Evolutionary conservation across 1,140 invertebrate genomes (phyloP).

Genomic region (Platyscapa corneri): DNA sequence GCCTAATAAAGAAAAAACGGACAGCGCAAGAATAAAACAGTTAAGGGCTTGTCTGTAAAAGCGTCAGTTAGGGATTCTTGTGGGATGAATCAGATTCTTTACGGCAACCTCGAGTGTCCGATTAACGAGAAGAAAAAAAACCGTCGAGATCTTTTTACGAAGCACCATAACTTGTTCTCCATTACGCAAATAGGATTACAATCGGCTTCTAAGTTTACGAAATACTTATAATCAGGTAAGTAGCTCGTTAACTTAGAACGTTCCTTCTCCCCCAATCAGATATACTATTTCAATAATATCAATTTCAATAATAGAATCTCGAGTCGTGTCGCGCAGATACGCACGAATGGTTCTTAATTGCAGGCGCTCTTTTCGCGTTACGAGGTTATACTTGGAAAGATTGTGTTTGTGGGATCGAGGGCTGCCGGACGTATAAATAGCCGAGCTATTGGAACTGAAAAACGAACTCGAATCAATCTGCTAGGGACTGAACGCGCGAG

Average conservation of each 20-base stretch:
- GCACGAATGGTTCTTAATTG: neutral
- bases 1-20: too few relatives aligned
- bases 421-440: too few relatives aligned
- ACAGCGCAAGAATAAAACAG: too few relatives aligned
- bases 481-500: too few relatives aligned
- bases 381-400: too few relatives aligned
- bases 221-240: neutral
- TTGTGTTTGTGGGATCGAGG: too few relatives aligned
- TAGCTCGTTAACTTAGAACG: neutral
- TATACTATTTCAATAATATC: neutral
- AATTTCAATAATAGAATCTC: constrained; percentile 5
- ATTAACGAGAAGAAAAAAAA: constrained; percentile 17
- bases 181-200: constrained; percentile 58
- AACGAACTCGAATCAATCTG: too few relatives aligned
- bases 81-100: constrained; percentile 63
- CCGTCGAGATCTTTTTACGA: constrained; percentile 23
- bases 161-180: constrained; percentile 56
- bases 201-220: constrained; percentile 45
- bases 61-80: constrained; percentile 57
- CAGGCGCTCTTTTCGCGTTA: neutral
- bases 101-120: neutral
- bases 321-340: neutral
- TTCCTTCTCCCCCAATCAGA: constrained; percentile 5
- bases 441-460: too few relatives aligned
- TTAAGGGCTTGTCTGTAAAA: constrained; percentile 25